A percentile compares a stretch with the other conserved stretches of the same genome.
These are phyloP conservation scores for Acanthornis magna DNA, from an alignment of 2,797 vertebrate species.

Conservation along the genomic window DNA sequence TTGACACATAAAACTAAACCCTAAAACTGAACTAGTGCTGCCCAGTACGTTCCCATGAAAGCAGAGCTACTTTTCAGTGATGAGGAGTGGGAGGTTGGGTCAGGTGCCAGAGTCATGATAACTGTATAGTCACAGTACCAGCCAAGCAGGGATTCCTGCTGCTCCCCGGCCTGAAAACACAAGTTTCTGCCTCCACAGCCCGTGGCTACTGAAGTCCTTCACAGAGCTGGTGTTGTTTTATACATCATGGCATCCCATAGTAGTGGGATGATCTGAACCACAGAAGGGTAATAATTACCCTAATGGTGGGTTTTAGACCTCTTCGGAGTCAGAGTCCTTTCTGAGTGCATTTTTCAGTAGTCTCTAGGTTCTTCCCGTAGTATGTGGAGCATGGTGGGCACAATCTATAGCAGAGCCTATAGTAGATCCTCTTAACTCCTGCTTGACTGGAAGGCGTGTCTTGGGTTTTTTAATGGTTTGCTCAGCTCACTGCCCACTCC, in stretches of 20 bases:
- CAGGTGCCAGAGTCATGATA: not conserved
- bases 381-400: not conserved
- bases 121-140: not conserved
- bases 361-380: not conserved
- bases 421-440: not conserved
- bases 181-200: not conserved
- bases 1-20: not conserved
- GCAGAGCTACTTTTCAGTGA: not conserved
- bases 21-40: not conserved
- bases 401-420: not conserved
- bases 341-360: not conserved
- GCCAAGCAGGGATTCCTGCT: not conserved
- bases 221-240: not conserved
- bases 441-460: not conserved
- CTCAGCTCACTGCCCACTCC: not conserved
- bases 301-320: not conserved
- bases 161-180: not conserved
- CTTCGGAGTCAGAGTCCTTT: not conserved
- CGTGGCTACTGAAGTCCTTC: not conserved
- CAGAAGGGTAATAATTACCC: not conserved
- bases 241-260: not conserved
- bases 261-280: not conserved
- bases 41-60: not conserved
- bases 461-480: not conserved
- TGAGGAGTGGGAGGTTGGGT: not conserved